Percentiles rank a stretch among this genome's conserved stretches.
These are phyloP conservation scores for Hirudo medicinalis DNA, from an alignment of 1,140 invertebrate species.

Conservation along the genomic window DNA sequence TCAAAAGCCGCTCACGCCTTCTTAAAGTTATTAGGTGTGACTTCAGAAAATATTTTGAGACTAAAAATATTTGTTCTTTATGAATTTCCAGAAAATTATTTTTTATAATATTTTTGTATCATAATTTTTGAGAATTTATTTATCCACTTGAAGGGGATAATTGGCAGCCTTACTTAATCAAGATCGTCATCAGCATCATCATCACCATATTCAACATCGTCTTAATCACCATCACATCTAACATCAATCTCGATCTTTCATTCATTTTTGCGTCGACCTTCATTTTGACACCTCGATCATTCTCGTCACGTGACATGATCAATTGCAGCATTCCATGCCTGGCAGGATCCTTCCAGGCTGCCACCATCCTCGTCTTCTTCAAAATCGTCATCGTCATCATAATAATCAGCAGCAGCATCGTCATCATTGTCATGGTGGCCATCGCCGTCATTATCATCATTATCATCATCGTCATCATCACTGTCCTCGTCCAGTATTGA, in stretches of 20 bases:
- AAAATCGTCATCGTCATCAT: not conserved
- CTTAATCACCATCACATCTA: not conserved
- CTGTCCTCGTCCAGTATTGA: not conserved
- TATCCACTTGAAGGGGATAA: too few relatives aligned
- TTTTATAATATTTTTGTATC: too few relatives aligned
- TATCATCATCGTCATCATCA: conserved; percentile 4
- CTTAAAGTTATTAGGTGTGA: conserved; percentile 18
- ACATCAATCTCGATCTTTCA: conserved; percentile 3
- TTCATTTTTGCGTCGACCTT: conserved; percentile 1
- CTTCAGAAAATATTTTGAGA: too few relatives aligned
- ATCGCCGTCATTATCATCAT: not conserved
- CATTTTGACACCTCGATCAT: conserved; percentile 16
- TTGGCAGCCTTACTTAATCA: not conserved
- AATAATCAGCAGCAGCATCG: not conserved
- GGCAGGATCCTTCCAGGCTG: not conserved
- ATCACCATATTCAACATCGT: conserved; percentile 2
- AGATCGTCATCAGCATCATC: conserved; percentile 18
- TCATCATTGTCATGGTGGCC: not conserved
- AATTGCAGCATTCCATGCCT: not conserved
- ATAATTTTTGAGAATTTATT: too few relatives aligned
- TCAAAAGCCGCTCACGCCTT: conserved; percentile 25
- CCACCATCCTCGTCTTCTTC: not conserved
- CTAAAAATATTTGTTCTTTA: too few relatives aligned
- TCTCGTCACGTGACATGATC: conserved; percentile 12
- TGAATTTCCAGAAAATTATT: too few relatives aligned